A percentile compares a stretch with the other conserved stretches of the same genome.
Evolutionary conservation across 2,797 vertebrate species (phyloP).

Genomic region (Anguilla obscura): DNA sequence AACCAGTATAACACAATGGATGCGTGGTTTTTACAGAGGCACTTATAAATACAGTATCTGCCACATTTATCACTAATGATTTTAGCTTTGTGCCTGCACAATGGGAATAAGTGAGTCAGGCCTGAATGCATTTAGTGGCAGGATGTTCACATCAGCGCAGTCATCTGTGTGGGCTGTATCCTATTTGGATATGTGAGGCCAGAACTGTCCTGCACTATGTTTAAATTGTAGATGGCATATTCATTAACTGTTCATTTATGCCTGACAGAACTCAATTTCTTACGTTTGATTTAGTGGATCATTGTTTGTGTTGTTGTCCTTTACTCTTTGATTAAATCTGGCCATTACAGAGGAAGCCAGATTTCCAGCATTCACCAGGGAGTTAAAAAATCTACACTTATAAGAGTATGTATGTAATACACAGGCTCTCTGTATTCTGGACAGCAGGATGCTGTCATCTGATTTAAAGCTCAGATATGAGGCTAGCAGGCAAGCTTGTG

Average conservation of each 20-base stretch:
- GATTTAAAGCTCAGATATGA: not conserved
- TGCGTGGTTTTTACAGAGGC: not conserved
- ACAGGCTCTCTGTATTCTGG: not conserved
- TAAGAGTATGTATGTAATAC: not conserved
- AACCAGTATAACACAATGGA: not conserved
- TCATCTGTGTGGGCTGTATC: not conserved
- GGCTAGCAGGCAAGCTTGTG: not conserved
- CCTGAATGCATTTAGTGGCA: not conserved
- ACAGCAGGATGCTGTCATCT: not conserved
- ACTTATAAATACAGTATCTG: not conserved
- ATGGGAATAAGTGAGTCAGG: not conserved
- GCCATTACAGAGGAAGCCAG: not conserved
- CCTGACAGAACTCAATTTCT: not conserved
- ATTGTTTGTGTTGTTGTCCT: not conserved
- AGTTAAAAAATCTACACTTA: not conserved
- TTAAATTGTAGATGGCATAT: not conserved
- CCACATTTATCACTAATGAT: not conserved
- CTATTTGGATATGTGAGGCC: not conserved
- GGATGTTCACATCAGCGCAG: not conserved
- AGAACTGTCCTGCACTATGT: not conserved
- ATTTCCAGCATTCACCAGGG: not conserved
- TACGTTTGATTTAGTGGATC: not conserved
- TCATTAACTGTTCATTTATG: conserved; percentile 13
- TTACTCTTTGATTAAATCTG: not conserved
- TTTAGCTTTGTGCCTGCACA: not conserved